Evolutionary conservation across 2,888 invertebrate species (phyloP).

Genomic region (Drepanosiphum platanoidis): DNA sequence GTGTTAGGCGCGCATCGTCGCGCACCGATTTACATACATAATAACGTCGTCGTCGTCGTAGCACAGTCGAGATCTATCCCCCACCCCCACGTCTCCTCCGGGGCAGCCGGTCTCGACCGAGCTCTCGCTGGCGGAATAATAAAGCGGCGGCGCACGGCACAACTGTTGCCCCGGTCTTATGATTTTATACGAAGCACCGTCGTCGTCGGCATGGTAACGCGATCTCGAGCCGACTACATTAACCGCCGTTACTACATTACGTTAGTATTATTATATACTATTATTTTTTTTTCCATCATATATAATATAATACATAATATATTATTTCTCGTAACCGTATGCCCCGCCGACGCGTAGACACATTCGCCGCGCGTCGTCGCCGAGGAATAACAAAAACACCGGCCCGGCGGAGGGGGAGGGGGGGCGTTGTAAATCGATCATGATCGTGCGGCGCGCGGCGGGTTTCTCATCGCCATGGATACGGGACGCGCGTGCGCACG

Average conservation of each 20-base stretch:
- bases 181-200: neutral
- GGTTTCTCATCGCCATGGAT: slow-evolving; percentile 53
- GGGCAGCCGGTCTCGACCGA: too few species aligned
- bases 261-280: neutral
- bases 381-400: neutral
- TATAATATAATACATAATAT: neutral
- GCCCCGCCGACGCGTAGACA: too few species aligned
- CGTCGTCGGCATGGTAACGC: slow-evolving; percentile 47
- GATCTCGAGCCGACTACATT: slow-evolving; percentile 3
- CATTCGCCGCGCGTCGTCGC: neutral
- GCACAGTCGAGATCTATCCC: too few species aligned
- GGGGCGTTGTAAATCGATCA: slow-evolving; percentile 14
- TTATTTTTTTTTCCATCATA: too few species aligned
- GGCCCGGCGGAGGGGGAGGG: neutral
- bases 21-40: neutral
- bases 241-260: neutral
- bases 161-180: slow-evolving; percentile 59
- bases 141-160: too few species aligned
- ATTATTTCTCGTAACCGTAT: too few species aligned
- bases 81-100: too few species aligned
- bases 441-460: slow-evolving; percentile 6
- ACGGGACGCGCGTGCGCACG: slow-evolving; percentile 38
- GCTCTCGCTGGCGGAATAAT: too few species aligned
- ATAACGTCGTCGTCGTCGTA: neutral
- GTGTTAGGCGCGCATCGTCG: neutral